phyloP scores from a whole-genome alignment of 2,888 invertebrate species.

The Andrena flavipes region DNA sequence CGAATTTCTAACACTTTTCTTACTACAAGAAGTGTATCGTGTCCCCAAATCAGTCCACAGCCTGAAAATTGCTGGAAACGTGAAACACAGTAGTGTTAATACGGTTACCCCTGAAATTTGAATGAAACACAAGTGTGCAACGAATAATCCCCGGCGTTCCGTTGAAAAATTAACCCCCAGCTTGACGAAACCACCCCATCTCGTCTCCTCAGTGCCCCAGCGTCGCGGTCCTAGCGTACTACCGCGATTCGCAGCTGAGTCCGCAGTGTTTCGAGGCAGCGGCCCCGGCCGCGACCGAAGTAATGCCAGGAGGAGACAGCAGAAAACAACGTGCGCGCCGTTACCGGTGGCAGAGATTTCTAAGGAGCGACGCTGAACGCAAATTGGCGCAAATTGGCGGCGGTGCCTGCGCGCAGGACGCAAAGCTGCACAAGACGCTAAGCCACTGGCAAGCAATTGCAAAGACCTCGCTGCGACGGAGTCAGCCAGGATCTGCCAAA shows the following conservation, averaged over 20 bases:
- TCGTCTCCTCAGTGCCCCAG: too few species aligned
- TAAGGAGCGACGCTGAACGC: constrained; percentile 81
- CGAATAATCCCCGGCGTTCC: too few species aligned
- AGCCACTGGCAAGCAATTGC: constrained; percentile 84
- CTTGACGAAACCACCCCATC: too few species aligned
- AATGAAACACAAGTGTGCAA: too few species aligned
- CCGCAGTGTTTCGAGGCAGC: constrained; percentile 10
- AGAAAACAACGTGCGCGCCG: constrained; percentile 21
- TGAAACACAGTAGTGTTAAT: too few species aligned
- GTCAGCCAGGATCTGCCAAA: constrained; percentile 67
- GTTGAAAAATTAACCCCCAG: too few species aligned
- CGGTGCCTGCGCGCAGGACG: constrained; percentile 77
- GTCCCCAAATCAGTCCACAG: too few species aligned
- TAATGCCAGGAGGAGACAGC: constrained; percentile 15
- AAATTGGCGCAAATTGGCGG: constrained; percentile 84
- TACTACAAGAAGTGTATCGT: too few species aligned
- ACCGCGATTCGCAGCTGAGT: background rate
- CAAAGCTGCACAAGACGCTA: constrained; percentile 80
- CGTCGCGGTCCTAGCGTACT: background rate
- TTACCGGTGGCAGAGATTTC: constrained; percentile 74
- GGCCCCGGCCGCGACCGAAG: constrained; percentile 15
- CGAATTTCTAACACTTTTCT: too few species aligned
- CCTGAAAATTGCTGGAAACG: too few species aligned
- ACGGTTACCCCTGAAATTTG: too few species aligned
- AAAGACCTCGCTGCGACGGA: constrained; percentile 79